Evolutionary conservation across 1,140 invertebrate species (phyloP), one percentile per base, ranked within the genome.

Genomic region (Scaptomyza graminum): DNA sequence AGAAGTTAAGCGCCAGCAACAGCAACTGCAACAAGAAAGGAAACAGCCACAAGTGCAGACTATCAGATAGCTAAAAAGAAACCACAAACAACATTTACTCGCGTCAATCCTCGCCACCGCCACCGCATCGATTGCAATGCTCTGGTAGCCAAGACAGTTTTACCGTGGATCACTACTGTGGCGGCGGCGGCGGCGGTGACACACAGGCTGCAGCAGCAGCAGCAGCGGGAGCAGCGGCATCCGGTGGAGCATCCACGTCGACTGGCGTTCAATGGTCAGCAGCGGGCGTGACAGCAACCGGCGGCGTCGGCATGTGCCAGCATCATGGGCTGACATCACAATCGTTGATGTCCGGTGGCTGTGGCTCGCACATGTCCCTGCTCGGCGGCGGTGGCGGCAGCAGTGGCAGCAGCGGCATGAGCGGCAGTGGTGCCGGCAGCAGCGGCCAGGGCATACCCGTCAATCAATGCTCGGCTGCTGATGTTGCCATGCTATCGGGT

Each of bases 61-160:
- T 79, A 91, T 85, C 81, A 75, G 18, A 54, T 28, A 54, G 73
- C 76, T 85, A 76, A 68, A 55, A 34, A 47, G 56, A 51, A 61
- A 65, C 61, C 56, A 50, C 34, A 63, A 59, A 82, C 82, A 92
- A 90, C 83, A 92, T 92, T 92, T 92, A 92, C 67, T 91, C 91
- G 71, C 85, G 91, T 65, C 91, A 92, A 79, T 89, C 89, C 66
- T 92, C 91, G 71, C 75, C 90, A 83, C 91, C 91, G 76, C 85
- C 91, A 90, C 90, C 85, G 79, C 91, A 91, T 83, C 90, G 91
- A 79, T 84, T 92, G 80, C 91, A 92, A 92, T 92, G 91, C 84
- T 92, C 91, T 92, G 91, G 91, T 92, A 92, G 91, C 91, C 91
- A 92, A 91, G 91, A 92, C 72, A 92, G 91, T 91, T 92, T 92